Conservation (phyloP, 2,113 vertebrate species). For the Budorcas taxicolor region DNA sequence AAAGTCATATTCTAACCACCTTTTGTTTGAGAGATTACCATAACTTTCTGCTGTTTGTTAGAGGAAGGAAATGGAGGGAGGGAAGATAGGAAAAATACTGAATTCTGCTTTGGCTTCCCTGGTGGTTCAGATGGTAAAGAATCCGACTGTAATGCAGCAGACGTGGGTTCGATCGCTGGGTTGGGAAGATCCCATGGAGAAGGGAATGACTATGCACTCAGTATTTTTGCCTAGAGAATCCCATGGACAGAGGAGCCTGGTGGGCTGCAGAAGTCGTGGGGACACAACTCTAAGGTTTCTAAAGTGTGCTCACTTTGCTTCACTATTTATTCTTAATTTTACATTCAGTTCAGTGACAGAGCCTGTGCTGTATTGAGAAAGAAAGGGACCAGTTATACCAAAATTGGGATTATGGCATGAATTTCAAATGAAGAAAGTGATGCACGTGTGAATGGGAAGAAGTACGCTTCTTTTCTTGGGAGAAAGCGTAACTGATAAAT, state of each 20-base stretch:
- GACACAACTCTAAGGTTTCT: neutral
- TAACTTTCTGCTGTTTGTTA: neutral
- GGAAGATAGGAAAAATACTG: neutral
- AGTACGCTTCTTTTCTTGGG: neutral
- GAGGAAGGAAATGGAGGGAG: neutral
- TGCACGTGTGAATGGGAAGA: neutral
- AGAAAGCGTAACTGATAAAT: neutral
- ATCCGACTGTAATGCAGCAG: neutral
- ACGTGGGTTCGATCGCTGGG: neutral
- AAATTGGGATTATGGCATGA: neutral
- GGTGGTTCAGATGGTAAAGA: neutral
- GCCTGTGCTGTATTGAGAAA: neutral
- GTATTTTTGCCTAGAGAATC: neutral
- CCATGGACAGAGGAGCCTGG: neutral
- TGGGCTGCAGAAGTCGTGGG: neutral
- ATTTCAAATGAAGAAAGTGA: neutral
- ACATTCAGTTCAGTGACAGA: neutral
- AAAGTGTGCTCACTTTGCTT: neutral
- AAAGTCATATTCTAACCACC: neutral
- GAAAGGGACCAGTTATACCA: neutral
- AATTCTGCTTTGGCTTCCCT: neutral
- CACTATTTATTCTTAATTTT: neutral
- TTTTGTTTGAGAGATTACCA: neutral
- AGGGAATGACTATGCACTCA: neutral
- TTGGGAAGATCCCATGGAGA: neutral